These are phyloP conservation scores for Antheraea yamamai DNA, from an alignment of 2,888 invertebrate species.

Conservation along the genomic window DNA sequence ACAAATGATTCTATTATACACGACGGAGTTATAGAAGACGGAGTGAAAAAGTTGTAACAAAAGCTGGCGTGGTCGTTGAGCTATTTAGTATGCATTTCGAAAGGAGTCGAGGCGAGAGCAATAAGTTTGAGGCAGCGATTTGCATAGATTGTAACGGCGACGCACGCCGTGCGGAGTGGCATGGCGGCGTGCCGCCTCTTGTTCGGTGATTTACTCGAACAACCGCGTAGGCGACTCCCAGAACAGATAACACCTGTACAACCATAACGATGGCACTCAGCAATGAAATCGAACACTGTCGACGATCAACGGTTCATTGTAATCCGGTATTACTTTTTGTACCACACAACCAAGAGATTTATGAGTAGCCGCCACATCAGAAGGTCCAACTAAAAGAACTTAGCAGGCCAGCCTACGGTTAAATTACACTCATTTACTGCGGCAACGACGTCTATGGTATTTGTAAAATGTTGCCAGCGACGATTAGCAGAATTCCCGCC, in stretches of 20 bases:
- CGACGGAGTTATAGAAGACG: conserved; percentile 35
- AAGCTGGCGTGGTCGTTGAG: conserved; percentile 61
- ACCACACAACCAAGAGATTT: background rate
- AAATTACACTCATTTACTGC: conserved; percentile 75
- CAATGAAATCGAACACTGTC: conserved; percentile 19
- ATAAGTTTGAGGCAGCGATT: conserved; percentile 78
- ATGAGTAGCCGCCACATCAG: conserved; percentile 27
- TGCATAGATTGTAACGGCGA: conserved; percentile 76
- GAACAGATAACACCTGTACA: conserved; percentile 50
- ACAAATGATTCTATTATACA: background rate
- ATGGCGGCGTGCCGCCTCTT: conserved; percentile 39
- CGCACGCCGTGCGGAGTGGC: conserved; percentile 48
- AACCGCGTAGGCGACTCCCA: conserved; percentile 44
- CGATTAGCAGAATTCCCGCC: conserved; percentile 78
- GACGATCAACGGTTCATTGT: conserved; percentile 14
- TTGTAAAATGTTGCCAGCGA: conserved; percentile 71
- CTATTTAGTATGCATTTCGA: conserved; percentile 81
- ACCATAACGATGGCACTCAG: conserved; percentile 38
- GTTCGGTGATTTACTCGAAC: conserved; percentile 69
- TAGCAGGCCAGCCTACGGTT: conserved; percentile 58
- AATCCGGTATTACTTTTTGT: background rate
- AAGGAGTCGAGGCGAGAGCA: conserved; percentile 80
- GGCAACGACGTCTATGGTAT: conserved; percentile 64
- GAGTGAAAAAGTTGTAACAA: conserved; percentile 72
- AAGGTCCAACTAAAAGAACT: conserved; percentile 38